A percentile compares a stretch with the other conserved stretches of the same genome.
Conservation (phyloP, 2,888 invertebrate species). For the Oasisia sp. region DNA sequence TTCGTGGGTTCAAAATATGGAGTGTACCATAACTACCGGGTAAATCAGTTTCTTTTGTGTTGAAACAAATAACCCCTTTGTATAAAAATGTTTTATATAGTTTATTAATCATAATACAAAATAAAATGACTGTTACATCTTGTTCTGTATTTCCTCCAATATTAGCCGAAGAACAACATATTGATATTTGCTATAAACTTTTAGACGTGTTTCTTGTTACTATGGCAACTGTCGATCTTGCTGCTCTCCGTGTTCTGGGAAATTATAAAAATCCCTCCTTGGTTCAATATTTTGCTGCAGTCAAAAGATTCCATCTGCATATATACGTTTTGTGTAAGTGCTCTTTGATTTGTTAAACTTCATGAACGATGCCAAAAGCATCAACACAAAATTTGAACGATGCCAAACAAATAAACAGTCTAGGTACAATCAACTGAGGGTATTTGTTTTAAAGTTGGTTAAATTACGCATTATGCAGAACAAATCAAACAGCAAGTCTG, state of each 20-base stretch:
- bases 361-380: too few species aligned
- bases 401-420: too few species aligned
- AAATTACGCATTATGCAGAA: background rate
- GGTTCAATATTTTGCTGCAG: too few species aligned
- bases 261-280: too few species aligned
- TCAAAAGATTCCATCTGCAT: too few species aligned
- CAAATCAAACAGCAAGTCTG: background rate
- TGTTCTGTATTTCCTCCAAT: background rate
- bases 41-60: background rate
- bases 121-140: background rate
- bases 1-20: background rate
- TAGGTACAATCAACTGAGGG: too few species aligned
- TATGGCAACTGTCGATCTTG: background rate
- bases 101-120: background rate
- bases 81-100: too few species aligned
- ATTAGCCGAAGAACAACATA: background rate
- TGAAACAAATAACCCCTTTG: background rate
- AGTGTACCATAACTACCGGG: background rate
- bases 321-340: background rate
- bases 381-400: too few species aligned
- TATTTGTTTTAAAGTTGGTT: background rate
- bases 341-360: background rate
- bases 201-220: background rate
- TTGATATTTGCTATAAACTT: background rate
- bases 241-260: background rate